Percentiles rank a stretch among this genome's conserved stretches.
Evolutionary conservation across 2,888 invertebrate species (phyloP).

Genomic region (Plagiodera versicolora): DNA sequence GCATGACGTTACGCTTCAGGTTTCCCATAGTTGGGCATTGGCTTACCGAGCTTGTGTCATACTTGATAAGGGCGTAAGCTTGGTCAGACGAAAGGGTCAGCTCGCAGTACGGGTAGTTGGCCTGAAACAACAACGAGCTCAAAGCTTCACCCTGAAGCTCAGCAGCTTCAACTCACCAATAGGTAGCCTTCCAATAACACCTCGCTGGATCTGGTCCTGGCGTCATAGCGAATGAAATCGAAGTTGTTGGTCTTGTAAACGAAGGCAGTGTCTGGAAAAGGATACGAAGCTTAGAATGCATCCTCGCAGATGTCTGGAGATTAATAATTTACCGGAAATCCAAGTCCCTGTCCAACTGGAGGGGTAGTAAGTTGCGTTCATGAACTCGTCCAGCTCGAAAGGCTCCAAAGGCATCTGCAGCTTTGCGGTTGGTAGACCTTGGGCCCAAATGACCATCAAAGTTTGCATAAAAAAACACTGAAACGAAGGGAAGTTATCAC

Average conservation of each 20-base stretch:
- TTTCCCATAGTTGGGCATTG: too few relatives aligned
- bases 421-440: too few relatives aligned
- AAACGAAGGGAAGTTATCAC: background rate
- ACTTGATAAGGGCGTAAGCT: constrained; percentile 41
- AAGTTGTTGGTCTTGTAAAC: constrained; percentile 52
- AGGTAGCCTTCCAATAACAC: constrained; percentile 56
- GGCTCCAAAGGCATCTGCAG: constrained; percentile 30
- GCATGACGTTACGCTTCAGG: too few relatives aligned
- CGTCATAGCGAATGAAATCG: constrained; percentile 58
- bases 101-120: constrained; percentile 44
- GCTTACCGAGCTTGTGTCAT: constrained; percentile 46
- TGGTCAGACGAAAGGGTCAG: constrained; percentile 49
- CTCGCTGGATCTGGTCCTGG: constrained; percentile 46
- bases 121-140: constrained; percentile 49
- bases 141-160: too few relatives aligned
- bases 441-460: background rate
- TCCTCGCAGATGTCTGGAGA: too few relatives aligned
- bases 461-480: background rate
- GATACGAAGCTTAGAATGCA: too few relatives aligned
- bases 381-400: constrained; percentile 45
- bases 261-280: constrained; percentile 51
- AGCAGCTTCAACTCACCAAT: constrained; percentile 52
- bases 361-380: constrained; percentile 34
- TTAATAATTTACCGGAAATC: constrained; percentile 61
- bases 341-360: constrained; percentile 59